Base-by-base conservation (phyloP, 2,797 vertebrate species). In the Pempheris klunzingeri region DNA sequence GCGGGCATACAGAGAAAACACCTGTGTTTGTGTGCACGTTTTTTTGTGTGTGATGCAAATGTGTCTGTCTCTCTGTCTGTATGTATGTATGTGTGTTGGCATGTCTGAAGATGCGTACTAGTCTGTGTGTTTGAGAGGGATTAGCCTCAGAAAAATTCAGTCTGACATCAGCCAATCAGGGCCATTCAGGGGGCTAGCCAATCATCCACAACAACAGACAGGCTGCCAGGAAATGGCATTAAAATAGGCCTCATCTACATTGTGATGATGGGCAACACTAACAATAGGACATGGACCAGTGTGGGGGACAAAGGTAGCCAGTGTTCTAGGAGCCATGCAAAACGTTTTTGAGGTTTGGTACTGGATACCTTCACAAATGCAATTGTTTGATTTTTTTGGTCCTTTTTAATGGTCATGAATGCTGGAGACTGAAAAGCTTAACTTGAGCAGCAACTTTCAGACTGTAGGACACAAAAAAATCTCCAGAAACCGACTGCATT, bases 1-100 rank as follows among this genome's bases (percentile, higher is more conserved):
- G 87, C 91, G 77, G 73, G 78, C 82, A 86, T 77, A 84, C 88
- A 92, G 74, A 89, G 87, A 83, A 88, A 84, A 91, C 94, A 95
- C 93, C 94, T 95, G 94, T 87, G 93, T 90, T 87, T 86, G 85
- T 82, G 75, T 80, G 87, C 73, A 75, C 11, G n/a, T 28, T 39
- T 34, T 39, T 71, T 14, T 62, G 73, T 70, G 66, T 68, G 78
- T 49, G 70, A 77, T 20, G 77, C 7, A 7, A 60, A 43, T 28
- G 52, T 66, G 57, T 59, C 38, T 36, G 12, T 17, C 0, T 44
- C 38, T 38, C 15, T 34, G 41, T 46, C 6, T 34, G 22, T 53
- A 30, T 77, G 61, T 89, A 80, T 77, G 85, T 72, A 3, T 62
- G 72, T 50, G 77, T 46, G 74, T 65, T 85, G 75, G 82, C 49